These are phyloP conservation scores for Vipera ursinii DNA, from an alignment of 2,797 vertebrate genomes.

Conservation along the genomic window DNA sequence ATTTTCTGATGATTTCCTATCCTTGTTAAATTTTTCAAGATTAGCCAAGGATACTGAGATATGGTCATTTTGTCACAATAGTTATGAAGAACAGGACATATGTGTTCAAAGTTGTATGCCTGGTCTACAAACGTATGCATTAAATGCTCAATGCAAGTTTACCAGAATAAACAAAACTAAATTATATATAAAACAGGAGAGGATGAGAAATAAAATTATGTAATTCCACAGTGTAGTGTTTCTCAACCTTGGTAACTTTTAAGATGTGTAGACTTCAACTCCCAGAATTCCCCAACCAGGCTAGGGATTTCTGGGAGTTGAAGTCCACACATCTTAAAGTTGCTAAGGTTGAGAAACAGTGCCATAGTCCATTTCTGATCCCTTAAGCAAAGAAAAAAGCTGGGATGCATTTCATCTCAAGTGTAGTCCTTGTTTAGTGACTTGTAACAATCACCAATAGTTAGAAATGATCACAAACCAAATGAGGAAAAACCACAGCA, in stretches of 20 bases:
- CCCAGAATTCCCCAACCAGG: too few relatives aligned
- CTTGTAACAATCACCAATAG: background rate
- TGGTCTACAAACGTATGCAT: background rate
- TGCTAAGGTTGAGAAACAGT: background rate
- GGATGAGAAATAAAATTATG: background rate
- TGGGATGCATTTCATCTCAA: background rate
- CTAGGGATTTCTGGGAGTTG: background rate
- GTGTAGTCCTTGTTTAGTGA: background rate
- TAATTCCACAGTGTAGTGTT: background rate
- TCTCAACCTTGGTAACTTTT: too few relatives aligned
- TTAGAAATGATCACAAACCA: background rate
- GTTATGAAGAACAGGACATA: background rate
- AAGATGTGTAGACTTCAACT: too few relatives aligned
- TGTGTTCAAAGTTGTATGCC: background rate
- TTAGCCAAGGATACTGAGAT: background rate
- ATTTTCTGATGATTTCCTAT: background rate
- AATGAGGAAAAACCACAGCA: background rate
- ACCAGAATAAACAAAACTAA: background rate
- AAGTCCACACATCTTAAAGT: background rate
- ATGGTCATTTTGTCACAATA: background rate
- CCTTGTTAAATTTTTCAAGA: background rate
- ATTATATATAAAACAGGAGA: background rate
- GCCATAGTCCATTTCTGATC: background rate
- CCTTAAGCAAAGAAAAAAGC: background rate
- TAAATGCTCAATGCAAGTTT: background rate